A percentile compares a stretch with the other conserved stretches of the same genome.
Evolutionary conservation across 1,140 invertebrate genomes (phyloP).

Genomic region (Psix sp.): DNA sequence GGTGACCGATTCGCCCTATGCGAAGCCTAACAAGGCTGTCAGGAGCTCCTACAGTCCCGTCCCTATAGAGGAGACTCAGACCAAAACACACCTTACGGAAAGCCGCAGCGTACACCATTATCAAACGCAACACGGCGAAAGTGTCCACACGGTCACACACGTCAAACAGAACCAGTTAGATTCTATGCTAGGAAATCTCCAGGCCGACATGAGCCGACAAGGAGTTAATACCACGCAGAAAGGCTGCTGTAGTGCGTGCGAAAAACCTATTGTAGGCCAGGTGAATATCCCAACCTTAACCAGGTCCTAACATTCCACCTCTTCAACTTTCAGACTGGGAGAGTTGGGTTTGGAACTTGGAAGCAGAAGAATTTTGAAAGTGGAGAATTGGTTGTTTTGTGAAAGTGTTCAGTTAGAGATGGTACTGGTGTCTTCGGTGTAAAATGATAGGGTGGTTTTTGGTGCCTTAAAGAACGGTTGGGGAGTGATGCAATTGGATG

Average conservation of each 20-base stretch:
- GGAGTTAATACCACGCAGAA: slow-evolving; percentile 98
- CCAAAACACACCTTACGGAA: slow-evolving; percentile 73
- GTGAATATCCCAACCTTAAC: slow-evolving; percentile 75
- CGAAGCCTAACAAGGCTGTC: slow-evolving; percentile 82
- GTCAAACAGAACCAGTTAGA: slow-evolving; percentile 84
- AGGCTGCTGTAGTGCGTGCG: slow-evolving; percentile 98
- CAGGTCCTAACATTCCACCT: neutral
- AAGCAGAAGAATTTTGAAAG: too few species aligned
- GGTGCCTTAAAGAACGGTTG: too few species aligned
- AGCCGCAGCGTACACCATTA: slow-evolving; percentile 75
- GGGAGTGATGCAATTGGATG: too few species aligned
- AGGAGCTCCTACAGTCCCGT: slow-evolving; percentile 74
- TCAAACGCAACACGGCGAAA: slow-evolving; percentile 73
- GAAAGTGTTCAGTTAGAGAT: too few species aligned
- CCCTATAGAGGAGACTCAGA: slow-evolving; percentile 63
- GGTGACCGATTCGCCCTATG: slow-evolving; percentile 84
- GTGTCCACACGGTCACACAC: slow-evolving; percentile 67
- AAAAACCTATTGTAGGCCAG: slow-evolving; percentile 98
- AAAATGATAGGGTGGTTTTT: too few species aligned
- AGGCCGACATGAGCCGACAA: slow-evolving; percentile 96
- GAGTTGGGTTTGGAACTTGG: too few species aligned
- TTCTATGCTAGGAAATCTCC: slow-evolving; percentile 93
- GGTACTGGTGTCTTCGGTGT: too few species aligned
- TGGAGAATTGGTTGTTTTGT: too few species aligned
- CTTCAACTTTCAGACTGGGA: neutral